These are phyloP conservation scores for Cromileptes altivelis DNA, from an alignment of 2,113 vertebrate genomes.

Conservation along the genomic window DNA sequence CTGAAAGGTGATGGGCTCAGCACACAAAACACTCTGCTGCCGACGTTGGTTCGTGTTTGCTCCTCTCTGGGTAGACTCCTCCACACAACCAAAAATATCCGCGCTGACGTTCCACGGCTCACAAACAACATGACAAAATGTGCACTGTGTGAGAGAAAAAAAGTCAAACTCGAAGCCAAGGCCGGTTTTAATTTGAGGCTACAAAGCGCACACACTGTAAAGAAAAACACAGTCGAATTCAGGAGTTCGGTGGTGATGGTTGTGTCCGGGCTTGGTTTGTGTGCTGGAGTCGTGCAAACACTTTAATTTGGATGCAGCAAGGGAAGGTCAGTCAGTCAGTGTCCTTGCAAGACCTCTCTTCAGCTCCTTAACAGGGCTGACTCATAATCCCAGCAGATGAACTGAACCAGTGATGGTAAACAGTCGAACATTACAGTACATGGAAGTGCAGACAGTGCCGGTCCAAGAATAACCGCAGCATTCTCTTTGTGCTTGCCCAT, in stretches of 20 bases:
- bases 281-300: conserved; percentile 61
- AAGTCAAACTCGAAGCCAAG: conserved; percentile 39
- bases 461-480: conserved; percentile 76
- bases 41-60: conserved; percentile 54
- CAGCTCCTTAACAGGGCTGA: conserved; percentile 58
- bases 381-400: conserved; percentile 64
- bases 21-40: conserved; percentile 56
- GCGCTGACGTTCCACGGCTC: conserved; percentile 55
- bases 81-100: conserved; percentile 65
- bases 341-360: conserved; percentile 77
- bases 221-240: conserved; percentile 33
- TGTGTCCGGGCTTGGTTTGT: conserved; percentile 41
- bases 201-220: conserved; percentile 25
- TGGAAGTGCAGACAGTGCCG: conserved; percentile 67
- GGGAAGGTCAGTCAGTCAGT: conserved; percentile 52
- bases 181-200: conserved; percentile 66
- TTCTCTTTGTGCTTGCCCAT: conserved; percentile 71
- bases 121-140: conserved; percentile 66
- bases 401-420: conserved; percentile 67
- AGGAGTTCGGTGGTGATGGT: conserved; percentile 45
- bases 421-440: conserved; percentile 61
- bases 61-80: conserved; percentile 62
- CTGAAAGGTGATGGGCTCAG: conserved; percentile 56
- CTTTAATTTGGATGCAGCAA: conserved; percentile 63
- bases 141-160: conserved; percentile 40